These are phyloP conservation scores for Morus bassanus DNA, from an alignment of 2,797 vertebrate species.

Conservation along the genomic window DNA sequence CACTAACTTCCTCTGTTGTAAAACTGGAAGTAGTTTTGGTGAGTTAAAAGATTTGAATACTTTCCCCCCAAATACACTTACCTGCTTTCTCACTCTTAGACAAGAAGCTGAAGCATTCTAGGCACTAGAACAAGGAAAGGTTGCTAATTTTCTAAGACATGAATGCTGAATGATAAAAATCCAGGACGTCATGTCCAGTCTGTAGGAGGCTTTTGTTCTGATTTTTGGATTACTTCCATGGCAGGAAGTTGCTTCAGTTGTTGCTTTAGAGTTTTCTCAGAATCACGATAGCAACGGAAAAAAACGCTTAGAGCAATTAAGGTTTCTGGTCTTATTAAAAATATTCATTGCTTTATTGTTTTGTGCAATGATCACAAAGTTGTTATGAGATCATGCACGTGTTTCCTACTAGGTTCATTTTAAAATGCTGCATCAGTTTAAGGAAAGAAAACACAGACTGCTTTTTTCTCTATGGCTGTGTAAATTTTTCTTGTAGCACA, in stretches of 20 bases:
- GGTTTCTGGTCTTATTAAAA: not conserved
- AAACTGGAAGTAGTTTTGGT: not conserved
- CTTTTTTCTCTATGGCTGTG: not conserved
- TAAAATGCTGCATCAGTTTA: not conserved
- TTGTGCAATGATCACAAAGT: not conserved
- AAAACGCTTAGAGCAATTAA: not conserved
- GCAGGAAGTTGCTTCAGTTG: constrained; percentile 49
- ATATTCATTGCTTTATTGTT: not conserved
- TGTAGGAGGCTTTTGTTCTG: constrained; percentile 39
- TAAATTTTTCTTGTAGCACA: not conserved
- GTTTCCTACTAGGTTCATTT: not conserved
- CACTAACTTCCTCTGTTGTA: not conserved
- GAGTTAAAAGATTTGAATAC: not conserved
- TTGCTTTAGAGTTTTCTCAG: constrained; percentile 9
- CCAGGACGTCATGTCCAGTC: not conserved
- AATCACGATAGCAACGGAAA: constrained; percentile 25
- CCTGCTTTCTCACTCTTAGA: not conserved
- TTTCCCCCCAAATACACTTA: not conserved
- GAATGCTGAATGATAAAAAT: not conserved
- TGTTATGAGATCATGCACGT: not conserved
- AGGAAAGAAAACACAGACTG: not conserved
- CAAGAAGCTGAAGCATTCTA: not conserved
- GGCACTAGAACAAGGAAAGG: not conserved
- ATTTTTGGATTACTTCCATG: constrained; percentile 37
- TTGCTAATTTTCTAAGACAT: not conserved